phyloP scores from a whole-genome alignment of 2,888 invertebrate species.

The Magallana nippona region DNA sequence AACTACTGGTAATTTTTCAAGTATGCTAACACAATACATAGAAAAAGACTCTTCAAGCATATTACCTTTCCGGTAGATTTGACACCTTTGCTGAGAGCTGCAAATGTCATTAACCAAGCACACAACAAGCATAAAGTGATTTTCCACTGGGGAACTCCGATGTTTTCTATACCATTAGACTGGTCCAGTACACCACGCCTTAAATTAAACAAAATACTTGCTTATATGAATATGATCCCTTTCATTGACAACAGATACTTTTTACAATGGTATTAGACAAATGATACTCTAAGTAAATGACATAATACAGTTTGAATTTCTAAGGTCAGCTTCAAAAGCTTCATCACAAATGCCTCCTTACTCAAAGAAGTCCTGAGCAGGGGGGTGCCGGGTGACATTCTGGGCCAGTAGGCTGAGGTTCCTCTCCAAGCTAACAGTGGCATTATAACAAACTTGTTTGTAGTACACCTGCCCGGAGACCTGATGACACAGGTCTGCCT shows the following conservation, averaged over 20 bases:
- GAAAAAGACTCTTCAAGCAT: not conserved
- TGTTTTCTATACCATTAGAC: constrained; percentile 83
- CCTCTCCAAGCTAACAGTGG: constrained; percentile 57
- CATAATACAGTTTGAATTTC: no score
- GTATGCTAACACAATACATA: no score
- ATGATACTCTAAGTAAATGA: no score
- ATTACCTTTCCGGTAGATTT: constrained; percentile 78
- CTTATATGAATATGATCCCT: not conserved
- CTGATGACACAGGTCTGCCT: constrained; percentile 74
- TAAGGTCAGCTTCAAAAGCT: not conserved
- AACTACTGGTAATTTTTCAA: no score
- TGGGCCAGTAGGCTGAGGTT: constrained; percentile 65
- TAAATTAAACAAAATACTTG: constrained; percentile 69
- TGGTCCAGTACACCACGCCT: constrained; percentile 85
- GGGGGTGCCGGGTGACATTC: constrained; percentile 73
- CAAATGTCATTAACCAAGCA: constrained; percentile 77
- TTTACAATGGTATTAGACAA: no score
- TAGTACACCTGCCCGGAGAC: constrained; percentile 74
- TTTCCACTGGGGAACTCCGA: constrained; percentile 75
- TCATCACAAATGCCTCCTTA: constrained; percentile 77
- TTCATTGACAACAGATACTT: no score
- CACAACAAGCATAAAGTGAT: constrained; percentile 73
- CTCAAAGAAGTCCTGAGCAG: constrained; percentile 86
- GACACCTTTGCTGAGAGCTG: constrained; percentile 77
- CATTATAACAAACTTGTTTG: constrained; percentile 75